Evolutionary conservation across 2,113 vertebrate genomes (phyloP), one percentile per base, ranked within the genome.

Genomic region (Glaucidium brasilianum): DNA sequence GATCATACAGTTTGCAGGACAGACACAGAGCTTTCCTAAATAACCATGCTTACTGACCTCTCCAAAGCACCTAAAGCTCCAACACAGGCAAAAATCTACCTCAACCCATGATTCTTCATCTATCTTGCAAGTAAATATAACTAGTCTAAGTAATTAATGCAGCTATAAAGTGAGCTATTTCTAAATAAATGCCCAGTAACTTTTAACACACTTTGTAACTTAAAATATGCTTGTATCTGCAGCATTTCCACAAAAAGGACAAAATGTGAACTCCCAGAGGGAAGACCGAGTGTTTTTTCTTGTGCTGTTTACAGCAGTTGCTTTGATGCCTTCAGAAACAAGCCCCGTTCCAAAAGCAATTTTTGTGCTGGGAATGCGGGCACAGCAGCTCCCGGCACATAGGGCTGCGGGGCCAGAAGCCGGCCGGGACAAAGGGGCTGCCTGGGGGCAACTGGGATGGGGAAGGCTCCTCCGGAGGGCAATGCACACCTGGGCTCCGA

Each of bases 261-360:
- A 84, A 79, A 94, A 92, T 37, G 30, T 23, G 35, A 90, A 64
- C 43, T 92, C 85, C 90, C 90, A 88, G 88, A 90, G 66, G 72
- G 45, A 64, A 34, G 35, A 85, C 43, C 2, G 15, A 68, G 30
- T 39, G 12, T 12, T 83, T 94, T 82, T 92, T 29, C 29, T 78
- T 84, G 30, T 2, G 8, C 73, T 87, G 76, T 92, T 96, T 77
- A 95, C 68, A 87, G 60, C 45, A 19, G 86, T 91, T 92, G 89
- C 89, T 94, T 73, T 94, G 84, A 89, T 87, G 80, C 82, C 72
- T 91, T 37, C 84, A 47, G 50, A 95, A 95, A 95, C 89, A 96
- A 89, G 59, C 29, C 52, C 85, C 4, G 1, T 86, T 91, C 92
- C 90, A 96, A 83, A 62, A 92, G 64, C 34, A 45, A 55, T 26